phyloP scores from a whole-genome alignment of 2,888 invertebrate species.

The Lithophane leautieri region DNA sequence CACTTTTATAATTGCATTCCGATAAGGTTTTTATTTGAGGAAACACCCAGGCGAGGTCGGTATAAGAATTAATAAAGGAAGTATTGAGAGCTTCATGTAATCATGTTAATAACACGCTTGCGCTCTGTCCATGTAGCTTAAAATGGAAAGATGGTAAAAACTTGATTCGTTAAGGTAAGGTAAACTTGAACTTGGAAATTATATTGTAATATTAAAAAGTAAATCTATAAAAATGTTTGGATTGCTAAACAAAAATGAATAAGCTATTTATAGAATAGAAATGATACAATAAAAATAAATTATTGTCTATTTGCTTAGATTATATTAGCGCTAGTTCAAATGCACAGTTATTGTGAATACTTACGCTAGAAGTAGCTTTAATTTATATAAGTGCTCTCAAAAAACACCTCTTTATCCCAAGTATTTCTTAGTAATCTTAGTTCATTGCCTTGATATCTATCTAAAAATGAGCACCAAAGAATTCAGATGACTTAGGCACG shows the following conservation, averaged over 20 bases:
- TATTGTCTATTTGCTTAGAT: neutral
- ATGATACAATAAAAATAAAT: neutral
- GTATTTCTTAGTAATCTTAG: constrained; percentile 3
- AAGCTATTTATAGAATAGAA: too few relatives aligned
- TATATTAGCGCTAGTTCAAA: neutral
- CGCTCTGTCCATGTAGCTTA: constrained; percentile 43
- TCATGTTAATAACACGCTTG: constrained; percentile 69
- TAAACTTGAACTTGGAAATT: constrained; percentile 34
- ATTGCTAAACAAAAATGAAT: neutral
- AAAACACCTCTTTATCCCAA: neutral
- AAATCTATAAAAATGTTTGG: neutral
- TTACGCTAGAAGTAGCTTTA: neutral
- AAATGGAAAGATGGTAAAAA: constrained; percentile 53
- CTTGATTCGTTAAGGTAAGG: constrained; percentile 33
- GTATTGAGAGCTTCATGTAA: constrained; percentile 67
- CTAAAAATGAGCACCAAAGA: constrained; percentile 25
- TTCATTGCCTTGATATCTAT: constrained; percentile 40
- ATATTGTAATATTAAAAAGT: neutral
- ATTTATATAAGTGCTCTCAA: constrained; percentile 1
- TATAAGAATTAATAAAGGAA: constrained; percentile 75
- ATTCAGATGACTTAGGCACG: constrained; percentile 6
- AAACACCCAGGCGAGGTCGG: constrained; percentile 70
- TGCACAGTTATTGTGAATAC: neutral
- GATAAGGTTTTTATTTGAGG: constrained; percentile 66
- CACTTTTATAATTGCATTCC: constrained; percentile 54